These are phyloP conservation scores for Scaeva pyrastri DNA, from an alignment of 2,888 invertebrate genomes.

Conservation along the genomic window DNA sequence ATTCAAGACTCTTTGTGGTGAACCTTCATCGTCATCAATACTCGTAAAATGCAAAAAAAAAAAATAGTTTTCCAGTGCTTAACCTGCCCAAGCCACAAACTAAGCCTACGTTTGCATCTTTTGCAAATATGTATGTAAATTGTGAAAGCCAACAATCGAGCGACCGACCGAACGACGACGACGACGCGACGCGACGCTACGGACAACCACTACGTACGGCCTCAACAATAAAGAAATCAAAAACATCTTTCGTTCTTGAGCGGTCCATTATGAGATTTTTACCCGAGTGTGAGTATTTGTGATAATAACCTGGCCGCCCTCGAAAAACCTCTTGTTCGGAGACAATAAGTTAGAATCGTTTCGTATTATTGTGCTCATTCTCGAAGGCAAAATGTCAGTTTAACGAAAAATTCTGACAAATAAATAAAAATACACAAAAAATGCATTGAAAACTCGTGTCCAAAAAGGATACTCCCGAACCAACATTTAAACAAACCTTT, in stretches of 20 bases:
- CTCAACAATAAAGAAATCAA: slow-evolving; percentile 72
- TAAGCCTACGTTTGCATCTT: no score
- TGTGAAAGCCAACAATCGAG: no score
- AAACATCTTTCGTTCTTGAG: slow-evolving; percentile 68
- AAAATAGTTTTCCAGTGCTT: slow-evolving; percentile 36
- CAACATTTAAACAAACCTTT: no score
- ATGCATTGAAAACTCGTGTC: no score
- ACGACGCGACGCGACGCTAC: no score
- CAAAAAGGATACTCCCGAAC: no score
- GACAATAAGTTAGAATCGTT: slow-evolving; percentile 26
- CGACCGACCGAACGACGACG: no score
- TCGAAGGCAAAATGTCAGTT: background rate
- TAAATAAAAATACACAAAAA: no score
- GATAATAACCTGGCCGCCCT: slow-evolving; percentile 23
- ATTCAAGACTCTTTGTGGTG: background rate
- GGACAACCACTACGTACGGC: slow-evolving; percentile 34
- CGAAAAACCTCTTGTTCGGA: slow-evolving; percentile 34
- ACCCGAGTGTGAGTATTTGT: no score
- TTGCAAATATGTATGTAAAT: no score
- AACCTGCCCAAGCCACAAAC: slow-evolving; percentile 29
- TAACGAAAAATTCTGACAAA: no score
- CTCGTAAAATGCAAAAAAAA: slow-evolving; percentile 39
- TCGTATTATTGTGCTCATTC: background rate
- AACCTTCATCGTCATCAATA: slow-evolving; percentile 71
- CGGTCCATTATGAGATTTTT: slow-evolving; percentile 45